phyloP scores from a whole-genome alignment of 1,140 invertebrate genomes.

The Panulirus ornatus region DNA sequence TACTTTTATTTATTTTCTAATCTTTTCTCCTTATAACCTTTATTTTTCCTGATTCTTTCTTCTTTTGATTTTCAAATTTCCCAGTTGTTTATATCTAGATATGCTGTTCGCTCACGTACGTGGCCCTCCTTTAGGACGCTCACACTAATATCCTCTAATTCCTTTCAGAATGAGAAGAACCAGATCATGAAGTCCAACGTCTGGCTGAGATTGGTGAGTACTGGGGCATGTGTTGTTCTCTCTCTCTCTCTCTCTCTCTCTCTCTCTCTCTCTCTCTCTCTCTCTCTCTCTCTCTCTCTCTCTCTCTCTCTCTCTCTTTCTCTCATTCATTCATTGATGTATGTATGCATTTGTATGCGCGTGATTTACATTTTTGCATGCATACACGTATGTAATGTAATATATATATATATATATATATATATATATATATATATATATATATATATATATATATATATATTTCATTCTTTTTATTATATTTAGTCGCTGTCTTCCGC shows the following conservation, averaged over 20 bases:
- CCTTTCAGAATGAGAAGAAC: slow-evolving; percentile 97
- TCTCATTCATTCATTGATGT: background rate
- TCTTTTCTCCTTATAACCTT: too few relatives aligned
- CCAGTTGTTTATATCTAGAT: too few relatives aligned
- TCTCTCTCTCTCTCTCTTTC: background rate
- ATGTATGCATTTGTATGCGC: background rate
- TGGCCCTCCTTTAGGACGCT: too few relatives aligned
- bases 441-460: slow-evolving; percentile 30
- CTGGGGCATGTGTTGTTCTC: too few relatives aligned
- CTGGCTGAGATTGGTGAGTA: slow-evolving; percentile 93
- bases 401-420: slow-evolving; percentile 44
- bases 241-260: slow-evolving; percentile 4
- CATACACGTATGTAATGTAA: background rate
- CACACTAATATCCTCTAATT: background rate
- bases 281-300: background rate
- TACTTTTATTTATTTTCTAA: too few relatives aligned
- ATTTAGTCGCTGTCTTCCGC: background rate
- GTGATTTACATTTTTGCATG: background rate
- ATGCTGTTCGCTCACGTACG: too few relatives aligned
- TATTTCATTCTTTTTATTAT: background rate
- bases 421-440: slow-evolving; percentile 46
- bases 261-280: slow-evolving; percentile 26
- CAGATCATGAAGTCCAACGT: slow-evolving; percentile 99
- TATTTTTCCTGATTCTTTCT: too few relatives aligned
- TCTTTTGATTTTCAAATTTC: too few relatives aligned